phyloP scores from a whole-genome alignment of 2,888 invertebrate species.

The Amphipyra tragopoginis region DNA sequence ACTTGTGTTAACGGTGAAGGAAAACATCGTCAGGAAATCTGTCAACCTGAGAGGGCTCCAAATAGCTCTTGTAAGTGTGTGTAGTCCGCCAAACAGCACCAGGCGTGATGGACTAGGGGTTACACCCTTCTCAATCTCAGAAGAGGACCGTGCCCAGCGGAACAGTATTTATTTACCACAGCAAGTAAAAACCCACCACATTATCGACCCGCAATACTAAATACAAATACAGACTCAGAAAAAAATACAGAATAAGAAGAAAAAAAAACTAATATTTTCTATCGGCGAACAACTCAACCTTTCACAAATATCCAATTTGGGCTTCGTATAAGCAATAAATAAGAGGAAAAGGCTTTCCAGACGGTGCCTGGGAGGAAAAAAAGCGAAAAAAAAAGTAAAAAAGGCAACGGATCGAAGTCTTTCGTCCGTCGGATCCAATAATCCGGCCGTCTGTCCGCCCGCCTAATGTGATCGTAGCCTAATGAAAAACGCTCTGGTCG shows the following conservation, averaged over 20 bases:
- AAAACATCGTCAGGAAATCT: too few species aligned
- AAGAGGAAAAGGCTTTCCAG: conserved; percentile 89
- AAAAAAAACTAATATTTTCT: conserved; percentile 76
- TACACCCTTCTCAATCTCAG: too few species aligned
- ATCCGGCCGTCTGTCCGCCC: conserved; percentile 88
- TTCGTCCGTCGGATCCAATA: conserved; percentile 90
- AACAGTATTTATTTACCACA: too few species aligned
- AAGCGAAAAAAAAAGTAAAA: conserved; percentile 76
- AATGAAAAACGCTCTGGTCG: conserved; percentile 84
- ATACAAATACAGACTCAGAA: conserved; percentile 51
- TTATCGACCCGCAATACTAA: conserved; percentile 9
- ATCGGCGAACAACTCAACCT: conserved; percentile 82
- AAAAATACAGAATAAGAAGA: conserved; percentile 46
- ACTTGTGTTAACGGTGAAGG: too few species aligned
- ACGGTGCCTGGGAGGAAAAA: conserved; percentile 78
- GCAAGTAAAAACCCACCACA: neutral
- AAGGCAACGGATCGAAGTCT: conserved; percentile 88
- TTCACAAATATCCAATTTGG: conserved; percentile 89
- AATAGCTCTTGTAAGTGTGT: too few species aligned
- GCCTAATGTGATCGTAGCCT: conserved; percentile 89
- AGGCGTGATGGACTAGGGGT: too few species aligned
- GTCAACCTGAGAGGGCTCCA: too few species aligned
- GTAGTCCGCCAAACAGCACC: too few species aligned
- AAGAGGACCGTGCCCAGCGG: too few species aligned
- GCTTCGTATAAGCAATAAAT: conserved; percentile 90